A percentile compares a stretch with the other conserved stretches of the same genome.
Conservation (phyloP, 1,140 invertebrate genomes). For the Euwallacea similis region DNA sequence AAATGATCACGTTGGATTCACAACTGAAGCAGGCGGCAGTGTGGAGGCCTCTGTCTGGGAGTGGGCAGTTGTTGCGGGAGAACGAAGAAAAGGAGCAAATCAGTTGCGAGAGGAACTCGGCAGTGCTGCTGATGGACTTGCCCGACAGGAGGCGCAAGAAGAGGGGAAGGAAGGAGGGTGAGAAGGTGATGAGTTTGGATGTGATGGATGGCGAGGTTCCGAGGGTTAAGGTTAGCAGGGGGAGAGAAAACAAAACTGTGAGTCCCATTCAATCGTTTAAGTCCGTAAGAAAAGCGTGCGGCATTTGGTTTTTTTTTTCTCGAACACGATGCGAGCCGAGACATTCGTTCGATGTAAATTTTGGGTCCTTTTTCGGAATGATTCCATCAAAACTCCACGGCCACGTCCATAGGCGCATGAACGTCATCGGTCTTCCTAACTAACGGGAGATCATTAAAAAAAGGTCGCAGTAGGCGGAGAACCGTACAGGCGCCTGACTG, state of each 20-base stretch:
- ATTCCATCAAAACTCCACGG: too few relatives aligned
- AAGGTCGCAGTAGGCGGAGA: too few relatives aligned
- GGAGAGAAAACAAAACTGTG: not conserved
- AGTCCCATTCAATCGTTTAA: not conserved
- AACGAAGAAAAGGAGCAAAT: not conserved
- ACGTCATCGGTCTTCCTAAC: too few relatives aligned
- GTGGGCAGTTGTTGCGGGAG: not conserved
- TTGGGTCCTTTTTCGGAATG: too few relatives aligned
- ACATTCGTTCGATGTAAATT: too few relatives aligned
- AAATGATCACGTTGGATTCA: constrained; percentile 5
- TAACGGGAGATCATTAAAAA: too few relatives aligned
- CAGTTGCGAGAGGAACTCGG: constrained; percentile 39
- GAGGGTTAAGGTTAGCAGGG: not conserved
- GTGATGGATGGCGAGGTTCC: not conserved
- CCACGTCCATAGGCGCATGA: too few relatives aligned
- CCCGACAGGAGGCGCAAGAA: constrained; percentile 40
- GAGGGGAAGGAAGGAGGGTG: constrained; percentile 1
- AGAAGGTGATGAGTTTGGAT: constrained; percentile 4
- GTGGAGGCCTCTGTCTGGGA: constrained; percentile 14
- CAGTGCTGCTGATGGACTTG: constrained; percentile 32
- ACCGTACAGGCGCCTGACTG: too few relatives aligned
- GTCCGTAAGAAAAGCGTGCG: not conserved
- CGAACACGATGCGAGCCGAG: too few relatives aligned
- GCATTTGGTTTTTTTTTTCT: too few relatives aligned
- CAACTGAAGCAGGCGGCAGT: not conserved